phyloP scores from a whole-genome alignment of 2,888 invertebrate genomes.

The Cheilosia scutellata region DNA sequence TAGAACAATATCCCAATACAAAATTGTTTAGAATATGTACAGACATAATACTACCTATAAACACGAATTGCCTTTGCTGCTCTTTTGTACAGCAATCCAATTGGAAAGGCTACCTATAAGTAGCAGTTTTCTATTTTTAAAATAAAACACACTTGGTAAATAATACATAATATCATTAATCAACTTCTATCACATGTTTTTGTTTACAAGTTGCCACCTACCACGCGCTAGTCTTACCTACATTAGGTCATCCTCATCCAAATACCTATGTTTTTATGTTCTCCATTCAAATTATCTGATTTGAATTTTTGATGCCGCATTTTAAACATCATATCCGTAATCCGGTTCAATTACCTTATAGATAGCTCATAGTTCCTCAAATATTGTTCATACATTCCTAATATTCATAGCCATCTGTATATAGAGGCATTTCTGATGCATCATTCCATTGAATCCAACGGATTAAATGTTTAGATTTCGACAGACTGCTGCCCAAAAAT shows the following conservation, averaged over 20 bases:
- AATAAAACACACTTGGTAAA: background rate
- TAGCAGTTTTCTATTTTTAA: no score
- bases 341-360: conserved; percentile 67
- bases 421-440: conserved; percentile 26
- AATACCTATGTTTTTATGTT: no score
- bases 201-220: conserved; percentile 4
- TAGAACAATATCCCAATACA: no score
- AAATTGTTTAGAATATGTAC: no score
- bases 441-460: conserved; percentile 41
- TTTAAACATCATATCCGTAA: conserved; percentile 50
- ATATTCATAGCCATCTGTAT: background rate
- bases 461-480: conserved; percentile 68
- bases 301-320: conserved; percentile 54
- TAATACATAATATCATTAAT: background rate
- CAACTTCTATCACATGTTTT: background rate
- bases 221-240: conserved; percentile 6
- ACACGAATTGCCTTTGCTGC: no score
- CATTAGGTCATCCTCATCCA: conserved; percentile 43
- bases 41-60: no score
- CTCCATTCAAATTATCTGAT: conserved; percentile 28
- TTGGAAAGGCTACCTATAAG: no score
- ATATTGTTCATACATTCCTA: background rate
- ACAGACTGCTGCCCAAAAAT: conserved; percentile 58
- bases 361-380: conserved; percentile 2
- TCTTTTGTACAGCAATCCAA: no score